These are phyloP conservation scores for Chaetodon trifascialis DNA, from an alignment of 2,113 vertebrate species.

Conservation along the genomic window DNA sequence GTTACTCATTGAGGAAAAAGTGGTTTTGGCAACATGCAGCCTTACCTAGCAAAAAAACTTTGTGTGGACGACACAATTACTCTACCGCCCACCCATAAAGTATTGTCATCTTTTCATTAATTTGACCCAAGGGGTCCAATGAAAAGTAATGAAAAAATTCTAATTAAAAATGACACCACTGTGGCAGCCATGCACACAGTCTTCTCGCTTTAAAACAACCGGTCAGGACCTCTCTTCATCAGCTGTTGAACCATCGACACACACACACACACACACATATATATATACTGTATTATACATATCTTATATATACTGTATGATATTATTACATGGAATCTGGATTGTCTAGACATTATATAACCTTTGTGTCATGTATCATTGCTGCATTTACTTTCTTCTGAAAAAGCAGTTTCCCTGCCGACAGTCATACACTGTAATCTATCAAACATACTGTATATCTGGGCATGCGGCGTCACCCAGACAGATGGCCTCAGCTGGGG, in stretches of 20 bases:
- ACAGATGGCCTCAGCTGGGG: slow-evolving; percentile 78
- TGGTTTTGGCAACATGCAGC: background rate
- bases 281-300: no score
- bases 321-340: no score
- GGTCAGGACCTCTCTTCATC: background rate
- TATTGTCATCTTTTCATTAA: background rate
- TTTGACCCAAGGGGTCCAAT: background rate
- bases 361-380: background rate
- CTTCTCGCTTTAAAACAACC: background rate
- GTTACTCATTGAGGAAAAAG: background rate
- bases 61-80: no score
- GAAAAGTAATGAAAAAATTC: background rate
- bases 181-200: no score
- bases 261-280: background rate
- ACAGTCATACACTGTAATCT: slow-evolving; percentile 34
- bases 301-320: no score
- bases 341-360: slow-evolving; percentile 14
- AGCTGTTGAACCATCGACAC: background rate
- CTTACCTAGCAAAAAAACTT: no score
- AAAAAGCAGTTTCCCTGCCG: slow-evolving; percentile 9
- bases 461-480: slow-evolving; percentile 59
- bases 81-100: no score
- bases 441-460: slow-evolving; percentile 52
- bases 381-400: background rate
- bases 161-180: background rate